Base-by-base conservation (phyloP, 2,888 invertebrate species). In the Eupithecia pulchellata region DNA sequence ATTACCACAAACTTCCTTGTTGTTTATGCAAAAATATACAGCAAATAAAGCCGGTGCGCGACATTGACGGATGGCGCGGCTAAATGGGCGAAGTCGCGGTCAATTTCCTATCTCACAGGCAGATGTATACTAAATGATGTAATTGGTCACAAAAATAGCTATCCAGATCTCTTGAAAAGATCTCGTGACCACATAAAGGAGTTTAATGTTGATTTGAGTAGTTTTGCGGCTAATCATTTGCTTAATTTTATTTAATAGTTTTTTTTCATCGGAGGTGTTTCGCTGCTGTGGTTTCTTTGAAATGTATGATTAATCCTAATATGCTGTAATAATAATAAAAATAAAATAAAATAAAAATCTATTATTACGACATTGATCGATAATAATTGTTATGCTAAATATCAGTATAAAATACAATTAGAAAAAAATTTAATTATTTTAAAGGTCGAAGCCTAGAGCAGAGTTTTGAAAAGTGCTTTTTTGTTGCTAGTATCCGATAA, bases 11-110 rank as follows among this genome's bases (percentile, higher is more conserved):
- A 76, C 77, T 80, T 83, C 82, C 78, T 77, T 82, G 82, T 86
- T 88, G 86, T 89, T 88, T 87, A 90, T 90, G 90, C 87, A 90
- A 91, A 91, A 88, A 89, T 88, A 87, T 87, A 87, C 87, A 84
- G 84, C 80, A 83, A 84, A 86, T 85, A 86, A 82, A 83, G 82
- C 83, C 72, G 75, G 75, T 73, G 77, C 72, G 72, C 80, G 91
- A 91, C 92, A 86, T 82, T 91, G 91, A 92, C 82, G 82, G 82
- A 92, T 90, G 86, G 76, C 79, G 32, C 73, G 79, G 75, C 77
- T 82, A 83, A 87, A 86, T 83, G 84, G 75, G 75, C 80, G 66
- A 74, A 81, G 83, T 77, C 77, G 78, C 84, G 87, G 84, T 80
- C 81, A 83, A 89, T 89, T 86, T 84, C 83, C 83, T 82, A 85